Conservation (phyloP, 2,113 vertebrate species). For the Thryonomys swinderianus region DNA sequence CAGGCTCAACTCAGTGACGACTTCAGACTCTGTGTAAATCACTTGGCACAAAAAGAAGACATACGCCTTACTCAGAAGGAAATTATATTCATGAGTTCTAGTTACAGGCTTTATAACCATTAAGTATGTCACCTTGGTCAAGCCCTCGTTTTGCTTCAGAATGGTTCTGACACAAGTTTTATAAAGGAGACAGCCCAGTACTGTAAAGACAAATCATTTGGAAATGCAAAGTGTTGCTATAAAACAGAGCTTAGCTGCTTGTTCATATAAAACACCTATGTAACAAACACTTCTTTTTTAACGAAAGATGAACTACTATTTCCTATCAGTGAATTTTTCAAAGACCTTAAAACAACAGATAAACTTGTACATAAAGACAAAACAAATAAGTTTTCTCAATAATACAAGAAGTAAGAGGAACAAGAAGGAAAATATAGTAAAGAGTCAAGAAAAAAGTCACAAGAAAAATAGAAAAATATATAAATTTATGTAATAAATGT, state of each 20-base stretch:
- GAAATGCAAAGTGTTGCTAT: constrained; percentile 13
- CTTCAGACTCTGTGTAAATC: neutral
- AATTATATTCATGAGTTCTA: neutral
- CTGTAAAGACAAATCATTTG: constrained; percentile 26
- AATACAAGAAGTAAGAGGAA: neutral
- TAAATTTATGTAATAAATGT: constrained; percentile 30
- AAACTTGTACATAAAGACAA: constrained; percentile 16
- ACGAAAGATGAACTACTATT: constrained; percentile 3
- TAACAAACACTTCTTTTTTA: constrained; percentile 1
- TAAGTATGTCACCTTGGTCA: neutral
- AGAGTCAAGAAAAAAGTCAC: neutral
- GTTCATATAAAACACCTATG: constrained; percentile 33
- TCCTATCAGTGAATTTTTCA: constrained; percentile 42
- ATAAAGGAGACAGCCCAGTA: neutral
- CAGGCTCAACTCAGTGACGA: neutral
- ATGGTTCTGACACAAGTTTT: neutral
- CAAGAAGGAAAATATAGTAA: neutral
- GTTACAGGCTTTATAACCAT: neutral
- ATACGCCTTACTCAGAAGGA: neutral
- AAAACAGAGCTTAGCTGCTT: constrained; percentile 33
- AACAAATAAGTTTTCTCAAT: constrained; percentile 1
- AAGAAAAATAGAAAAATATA: neutral
- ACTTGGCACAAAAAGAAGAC: neutral
- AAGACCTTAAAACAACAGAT: constrained; percentile 44
- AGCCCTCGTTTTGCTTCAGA: neutral